Evolutionary conservation across 2,113 vertebrate species (phyloP).

Genomic region (Indicator indicator): DNA sequence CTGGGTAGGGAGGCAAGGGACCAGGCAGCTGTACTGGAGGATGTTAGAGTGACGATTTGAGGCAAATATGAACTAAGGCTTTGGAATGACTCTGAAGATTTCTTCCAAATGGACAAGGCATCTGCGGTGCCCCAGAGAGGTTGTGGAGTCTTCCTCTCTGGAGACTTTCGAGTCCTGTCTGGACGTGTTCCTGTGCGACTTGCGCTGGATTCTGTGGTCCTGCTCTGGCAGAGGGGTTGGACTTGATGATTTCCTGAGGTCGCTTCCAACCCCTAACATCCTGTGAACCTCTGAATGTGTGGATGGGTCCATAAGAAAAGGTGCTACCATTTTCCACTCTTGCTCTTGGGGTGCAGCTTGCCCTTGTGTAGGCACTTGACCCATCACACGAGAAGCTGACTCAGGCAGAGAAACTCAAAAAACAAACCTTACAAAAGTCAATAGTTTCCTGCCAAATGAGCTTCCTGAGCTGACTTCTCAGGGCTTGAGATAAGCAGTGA

Average conservation of each 20-base stretch:
- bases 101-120: too few relatives aligned
- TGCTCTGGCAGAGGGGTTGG: too few relatives aligned
- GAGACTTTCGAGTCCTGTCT: too few relatives aligned
- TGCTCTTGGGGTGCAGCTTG: rapidly evolving
- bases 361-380: not conserved
- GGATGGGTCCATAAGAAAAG: not conserved
- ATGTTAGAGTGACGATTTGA: too few relatives aligned
- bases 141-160: too few relatives aligned
- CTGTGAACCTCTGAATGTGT: not conserved
- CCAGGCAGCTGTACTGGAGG: not conserved
- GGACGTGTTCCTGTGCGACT: too few relatives aligned
- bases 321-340: not conserved
- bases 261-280: too few relatives aligned
- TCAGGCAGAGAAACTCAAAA: not conserved
- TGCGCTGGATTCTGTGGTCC: too few relatives aligned
- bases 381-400: not conserved
- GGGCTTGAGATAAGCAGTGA: not conserved
- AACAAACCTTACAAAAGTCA: not conserved
- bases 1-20: rapidly evolving
- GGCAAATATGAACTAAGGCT: too few relatives aligned
- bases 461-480: not conserved
- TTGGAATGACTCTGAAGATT: too few relatives aligned
- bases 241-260: too few relatives aligned
- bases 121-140: too few relatives aligned
- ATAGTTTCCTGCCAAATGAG: not conserved